Conservation (phyloP, 2,113 vertebrate genomes). For the Abramis brama region DNA sequence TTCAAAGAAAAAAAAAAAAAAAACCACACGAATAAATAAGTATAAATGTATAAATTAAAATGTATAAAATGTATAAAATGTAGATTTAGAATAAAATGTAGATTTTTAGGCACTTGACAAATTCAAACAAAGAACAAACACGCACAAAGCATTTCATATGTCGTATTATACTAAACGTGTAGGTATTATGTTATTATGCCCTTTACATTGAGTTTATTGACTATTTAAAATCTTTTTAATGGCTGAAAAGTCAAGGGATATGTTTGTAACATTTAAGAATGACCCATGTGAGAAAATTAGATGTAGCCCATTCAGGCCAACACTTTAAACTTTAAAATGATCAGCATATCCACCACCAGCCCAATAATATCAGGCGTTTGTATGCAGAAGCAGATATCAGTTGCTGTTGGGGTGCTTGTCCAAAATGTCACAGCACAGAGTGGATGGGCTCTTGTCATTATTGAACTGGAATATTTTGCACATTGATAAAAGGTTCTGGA, state of each 20-base stretch:
- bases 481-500: constrained; percentile 45
- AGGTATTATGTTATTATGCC: no score
- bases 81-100: no score
- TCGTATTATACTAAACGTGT: no score
- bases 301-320: background rate
- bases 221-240: background rate
- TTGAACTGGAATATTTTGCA: constrained; percentile 46
- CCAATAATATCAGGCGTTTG: background rate
- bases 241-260: background rate
- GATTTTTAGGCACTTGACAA: background rate
- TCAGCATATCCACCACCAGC: background rate
- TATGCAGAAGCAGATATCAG: background rate
- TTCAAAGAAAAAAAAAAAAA: no score
- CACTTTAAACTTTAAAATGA: background rate
- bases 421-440: constrained; percentile 31
- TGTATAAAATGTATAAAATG: no score
- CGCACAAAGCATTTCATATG: no score
- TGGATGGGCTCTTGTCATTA: constrained; percentile 44
- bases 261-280: background rate
- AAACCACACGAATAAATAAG: no score
- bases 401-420: background rate
- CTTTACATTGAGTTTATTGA: background rate
- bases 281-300: background rate
- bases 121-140: background rate
- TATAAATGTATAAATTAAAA: background rate